phyloP scores from a whole-genome alignment of 1,140 invertebrate species.

The Mesaphorura yosii region DNA sequence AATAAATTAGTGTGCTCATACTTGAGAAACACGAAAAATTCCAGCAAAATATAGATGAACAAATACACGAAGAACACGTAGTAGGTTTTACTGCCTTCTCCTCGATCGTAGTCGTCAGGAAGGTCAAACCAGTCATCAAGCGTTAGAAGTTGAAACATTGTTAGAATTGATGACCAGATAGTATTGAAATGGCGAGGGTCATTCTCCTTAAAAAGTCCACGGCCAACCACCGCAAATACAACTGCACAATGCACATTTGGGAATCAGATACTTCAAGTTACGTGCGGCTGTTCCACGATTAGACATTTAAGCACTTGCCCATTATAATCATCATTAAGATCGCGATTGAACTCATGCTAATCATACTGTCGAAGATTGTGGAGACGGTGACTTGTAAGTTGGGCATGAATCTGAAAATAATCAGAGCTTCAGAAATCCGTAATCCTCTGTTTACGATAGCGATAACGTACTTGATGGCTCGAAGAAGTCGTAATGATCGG shows the following conservation, averaged over 20 bases:
- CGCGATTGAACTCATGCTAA: conserved; percentile 33
- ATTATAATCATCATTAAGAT: conserved; percentile 33
- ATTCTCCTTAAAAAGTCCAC: conserved; percentile 31
- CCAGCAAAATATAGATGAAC: conserved; percentile 33
- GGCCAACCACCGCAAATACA: conserved; percentile 34
- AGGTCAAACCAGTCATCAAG: conserved; percentile 28
- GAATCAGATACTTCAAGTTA: background rate
- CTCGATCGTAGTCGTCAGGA: background rate
- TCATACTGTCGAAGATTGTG: conserved; percentile 33
- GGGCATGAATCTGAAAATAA: conserved; percentile 27
- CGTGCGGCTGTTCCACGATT: background rate
- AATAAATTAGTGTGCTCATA: background rate
- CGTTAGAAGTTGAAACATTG: conserved; percentile 33
- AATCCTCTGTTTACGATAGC: too few species aligned
- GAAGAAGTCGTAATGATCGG: conserved; percentile 32
- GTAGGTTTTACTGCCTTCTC: conserved; percentile 1
- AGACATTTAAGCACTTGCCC: conserved; percentile 29
- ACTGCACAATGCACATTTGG: conserved; percentile 10
- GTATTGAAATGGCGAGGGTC: conserved; percentile 31
- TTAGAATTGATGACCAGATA: conserved; percentile 30
- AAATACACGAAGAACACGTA: conserved; percentile 31
- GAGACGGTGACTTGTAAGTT: conserved; percentile 34
- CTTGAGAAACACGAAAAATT: conserved; percentile 35
- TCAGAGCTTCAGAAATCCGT: background rate
- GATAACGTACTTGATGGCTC: conserved; percentile 24